Conservation (phyloP, 2,888 invertebrate species). For the Zaprionus lineosus region DNA sequence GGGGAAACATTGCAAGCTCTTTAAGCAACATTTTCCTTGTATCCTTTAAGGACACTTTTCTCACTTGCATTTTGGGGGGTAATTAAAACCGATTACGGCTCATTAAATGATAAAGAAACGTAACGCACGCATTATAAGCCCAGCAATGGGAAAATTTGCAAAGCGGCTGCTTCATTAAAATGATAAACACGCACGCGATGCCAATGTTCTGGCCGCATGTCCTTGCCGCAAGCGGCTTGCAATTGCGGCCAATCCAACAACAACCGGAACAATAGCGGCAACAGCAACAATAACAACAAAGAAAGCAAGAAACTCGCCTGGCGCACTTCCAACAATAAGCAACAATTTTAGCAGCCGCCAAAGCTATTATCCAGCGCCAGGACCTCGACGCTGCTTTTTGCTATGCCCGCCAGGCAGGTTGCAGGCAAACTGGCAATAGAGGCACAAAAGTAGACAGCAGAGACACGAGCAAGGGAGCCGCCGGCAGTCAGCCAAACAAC, state of each 20-base stretch:
- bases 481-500: conserved; percentile 19
- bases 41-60: conserved; percentile 29
- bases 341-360: conserved; percentile 63
- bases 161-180: conserved; percentile 57
- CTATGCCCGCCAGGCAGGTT: conserved; percentile 35
- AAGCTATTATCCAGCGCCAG: conserved; percentile 62
- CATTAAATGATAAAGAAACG: conserved; percentile 67
- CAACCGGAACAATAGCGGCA: conserved; percentile 32
- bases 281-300: conserved; percentile 16
- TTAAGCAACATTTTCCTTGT: conserved; percentile 26
- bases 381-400: conserved; percentile 45
- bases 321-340: conserved; percentile 65
- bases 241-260: conserved; percentile 59
- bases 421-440: not conserved
- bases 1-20: conserved; percentile 28
- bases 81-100: conserved; percentile 65
- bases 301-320: conserved; percentile 44
- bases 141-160: conserved; percentile 15
- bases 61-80: conserved; percentile 35
- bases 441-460: not conserved
- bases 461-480: too few relatives aligned
- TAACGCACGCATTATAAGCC: conserved; percentile 47
- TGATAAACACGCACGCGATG: conserved; percentile 61
- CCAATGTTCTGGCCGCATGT: conserved; percentile 47
- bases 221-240: conserved; percentile 69